Evolutionary conservation across 2,797 vertebrate species (phyloP).

Genomic region (Gymnoscopelus microlampas): DNA sequence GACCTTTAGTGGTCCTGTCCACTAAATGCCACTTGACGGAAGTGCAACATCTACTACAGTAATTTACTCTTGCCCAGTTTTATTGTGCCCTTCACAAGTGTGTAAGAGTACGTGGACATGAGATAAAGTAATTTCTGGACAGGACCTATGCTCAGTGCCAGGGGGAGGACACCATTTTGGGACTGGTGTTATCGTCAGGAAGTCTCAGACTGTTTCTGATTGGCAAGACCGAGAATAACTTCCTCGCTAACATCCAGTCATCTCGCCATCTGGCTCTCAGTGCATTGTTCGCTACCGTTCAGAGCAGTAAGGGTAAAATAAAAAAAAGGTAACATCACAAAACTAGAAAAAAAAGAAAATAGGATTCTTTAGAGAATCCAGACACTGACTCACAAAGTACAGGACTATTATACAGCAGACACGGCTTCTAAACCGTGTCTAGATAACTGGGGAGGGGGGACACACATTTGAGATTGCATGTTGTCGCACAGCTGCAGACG

Average conservation of each 20-base stretch:
- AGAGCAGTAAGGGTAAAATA: constrained; percentile 47
- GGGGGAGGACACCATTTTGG: constrained; percentile 50
- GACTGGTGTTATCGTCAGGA: constrained; percentile 26
- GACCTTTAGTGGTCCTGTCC: constrained; percentile 56
- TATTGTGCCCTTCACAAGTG: constrained; percentile 26
- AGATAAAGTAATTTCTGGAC: constrained; percentile 34
- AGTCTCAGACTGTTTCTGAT: constrained; percentile 37
- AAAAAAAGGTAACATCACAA: constrained; percentile 34
- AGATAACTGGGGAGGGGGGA: constrained; percentile 24
- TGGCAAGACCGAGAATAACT: constrained; percentile 53
- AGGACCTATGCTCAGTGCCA: constrained; percentile 45
- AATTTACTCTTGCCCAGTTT: constrained; percentile 32
- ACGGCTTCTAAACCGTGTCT: constrained; percentile 54
- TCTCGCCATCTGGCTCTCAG: constrained; percentile 54
- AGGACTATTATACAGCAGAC: constrained; percentile 50
- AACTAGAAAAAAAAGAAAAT: constrained; percentile 32
- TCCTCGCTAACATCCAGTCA: constrained; percentile 26
- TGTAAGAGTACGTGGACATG: constrained; percentile 30
- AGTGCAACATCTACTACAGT: constrained; percentile 38
- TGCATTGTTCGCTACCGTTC: constrained; percentile 67
- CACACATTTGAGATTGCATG: constrained; percentile 58
- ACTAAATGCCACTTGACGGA: constrained; percentile 29
- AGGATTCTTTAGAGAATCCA: constrained; percentile 59
- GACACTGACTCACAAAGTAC: constrained; percentile 61
- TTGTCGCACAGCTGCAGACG: constrained; percentile 71